Evolutionary conservation across 2,113 vertebrate species (phyloP), one percentile per base, ranked within the genome.

Genomic region (Micronycteris hirsuta): DNA sequence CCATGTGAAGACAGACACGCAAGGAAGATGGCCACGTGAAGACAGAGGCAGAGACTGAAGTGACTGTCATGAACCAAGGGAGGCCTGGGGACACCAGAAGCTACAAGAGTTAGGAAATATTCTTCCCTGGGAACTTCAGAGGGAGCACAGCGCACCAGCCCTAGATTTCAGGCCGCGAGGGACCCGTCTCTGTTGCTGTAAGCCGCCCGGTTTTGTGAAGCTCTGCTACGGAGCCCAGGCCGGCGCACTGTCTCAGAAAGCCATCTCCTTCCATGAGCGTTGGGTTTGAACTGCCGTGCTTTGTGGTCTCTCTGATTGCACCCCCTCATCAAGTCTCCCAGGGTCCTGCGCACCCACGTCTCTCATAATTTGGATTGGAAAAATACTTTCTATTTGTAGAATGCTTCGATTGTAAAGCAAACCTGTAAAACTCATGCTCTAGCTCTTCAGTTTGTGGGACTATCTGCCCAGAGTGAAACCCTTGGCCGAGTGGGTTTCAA

Each of bases 221-320:
- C 20, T 82, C 11, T 9, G 38, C 8, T 11, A 2, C 0, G 4
- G 52, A n/a, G 20, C 31, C 10, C 14, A 3, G 36, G 31, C 8
- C 4, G 0, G 0, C 2, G 1, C 9, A 11, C 38, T 14, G 14
- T 3, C 8, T 9, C 9, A 28, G 9, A 26, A 6, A 4, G 36
- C 8, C 4, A 7, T 26, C 81, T 41, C 20, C 45, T 54, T 38
- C 0, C 13, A 1, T 1, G 41, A 24, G 6, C 13, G 9, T 36
- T 4, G 4, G 3, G 36, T 43, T 15, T 16, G 52, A 58, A 15
- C 3, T 9, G 16, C 16, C 15, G 3, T 3, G 52, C 43, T 77
- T 19, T 54, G 20, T 11, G 11, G 63, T 4, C 20, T n/a, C 22
- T 52, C 28, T 10, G 4, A 15, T 7, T 8, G 2, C 4, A 19